Conservation (phyloP, 2,113 vertebrate genomes). For the Motacilla alba region DNA sequence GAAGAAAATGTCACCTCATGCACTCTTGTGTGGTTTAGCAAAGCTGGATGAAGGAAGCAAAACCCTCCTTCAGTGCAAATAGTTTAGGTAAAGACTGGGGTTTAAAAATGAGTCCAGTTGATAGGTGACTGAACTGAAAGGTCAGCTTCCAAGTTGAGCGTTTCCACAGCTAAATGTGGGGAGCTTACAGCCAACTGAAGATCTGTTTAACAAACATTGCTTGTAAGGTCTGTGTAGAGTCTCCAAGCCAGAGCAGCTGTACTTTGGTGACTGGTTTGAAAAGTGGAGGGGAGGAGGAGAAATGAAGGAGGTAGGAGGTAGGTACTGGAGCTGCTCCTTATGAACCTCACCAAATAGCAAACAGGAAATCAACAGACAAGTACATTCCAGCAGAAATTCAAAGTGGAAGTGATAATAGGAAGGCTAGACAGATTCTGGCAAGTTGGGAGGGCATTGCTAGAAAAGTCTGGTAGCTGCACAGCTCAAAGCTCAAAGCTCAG, state of each 20-base stretch:
- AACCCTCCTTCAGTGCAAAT: background rate
- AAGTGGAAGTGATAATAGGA: background rate
- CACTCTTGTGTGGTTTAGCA: background rate
- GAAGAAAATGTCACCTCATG: background rate
- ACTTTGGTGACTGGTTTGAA: background rate
- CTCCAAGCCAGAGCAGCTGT: slow-evolving; percentile 10
- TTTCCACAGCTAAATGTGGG: slow-evolving; percentile 20
- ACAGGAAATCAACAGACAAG: background rate
- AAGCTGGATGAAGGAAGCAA: background rate
- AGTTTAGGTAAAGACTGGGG: background rate
- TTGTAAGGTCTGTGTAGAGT: background rate
- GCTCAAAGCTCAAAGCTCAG: background rate
- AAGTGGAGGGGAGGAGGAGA: background rate
- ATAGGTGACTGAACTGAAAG: background rate
- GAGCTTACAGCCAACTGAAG: background rate
- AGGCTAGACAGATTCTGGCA: slow-evolving; percentile 12
- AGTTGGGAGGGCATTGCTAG: background rate
- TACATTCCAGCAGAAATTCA: slow-evolving; percentile 30
- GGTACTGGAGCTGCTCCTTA: slow-evolving; percentile 20
- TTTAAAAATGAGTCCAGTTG: background rate
- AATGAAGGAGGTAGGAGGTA: background rate
- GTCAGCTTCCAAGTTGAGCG: background rate
- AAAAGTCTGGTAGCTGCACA: background rate
- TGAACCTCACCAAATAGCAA: background rate
- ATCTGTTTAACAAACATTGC: slow-evolving; percentile 5